phyloP scores from a whole-genome alignment of 2,888 invertebrate genomes.

The Dione juno region DNA sequence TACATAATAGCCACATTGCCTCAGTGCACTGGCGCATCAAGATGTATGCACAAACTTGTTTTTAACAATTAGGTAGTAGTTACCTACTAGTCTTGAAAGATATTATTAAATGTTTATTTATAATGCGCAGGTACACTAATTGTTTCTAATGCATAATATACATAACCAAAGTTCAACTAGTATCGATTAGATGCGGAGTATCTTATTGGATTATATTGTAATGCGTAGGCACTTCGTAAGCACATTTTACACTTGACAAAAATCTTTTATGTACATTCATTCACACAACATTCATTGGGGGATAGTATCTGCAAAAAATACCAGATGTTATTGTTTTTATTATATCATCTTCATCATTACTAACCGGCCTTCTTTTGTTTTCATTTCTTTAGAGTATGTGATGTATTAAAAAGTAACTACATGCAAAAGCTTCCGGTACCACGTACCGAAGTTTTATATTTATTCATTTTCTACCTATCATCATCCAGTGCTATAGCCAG shows the following conservation, averaged over 20 bases:
- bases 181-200: background rate
- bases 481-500: too few species aligned
- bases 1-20: too few species aligned
- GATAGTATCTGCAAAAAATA: too few species aligned
- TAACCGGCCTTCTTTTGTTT: too few species aligned
- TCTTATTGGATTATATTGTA: constrained; percentile 13
- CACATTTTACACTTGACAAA: background rate
- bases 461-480: too few species aligned
- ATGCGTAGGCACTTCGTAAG: background rate
- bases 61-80: background rate
- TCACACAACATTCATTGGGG: too few species aligned
- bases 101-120: background rate
- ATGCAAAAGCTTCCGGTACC: too few species aligned
- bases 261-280: constrained; percentile 3
- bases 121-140: background rate
- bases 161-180: background rate
- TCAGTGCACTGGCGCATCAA: background rate
- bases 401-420: too few species aligned
- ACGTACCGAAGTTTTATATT: too few species aligned
- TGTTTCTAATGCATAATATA: background rate
- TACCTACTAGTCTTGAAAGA: background rate
- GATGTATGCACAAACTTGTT: constrained; percentile 5
- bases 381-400: too few species aligned
- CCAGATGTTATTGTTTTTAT: too few species aligned
- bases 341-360: too few species aligned